Percentiles rank a stretch among this genome's conserved stretches.
Evolutionary conservation across 2,113 vertebrate genomes (phyloP).

Genomic region (Nematolebias whitei): DNA sequence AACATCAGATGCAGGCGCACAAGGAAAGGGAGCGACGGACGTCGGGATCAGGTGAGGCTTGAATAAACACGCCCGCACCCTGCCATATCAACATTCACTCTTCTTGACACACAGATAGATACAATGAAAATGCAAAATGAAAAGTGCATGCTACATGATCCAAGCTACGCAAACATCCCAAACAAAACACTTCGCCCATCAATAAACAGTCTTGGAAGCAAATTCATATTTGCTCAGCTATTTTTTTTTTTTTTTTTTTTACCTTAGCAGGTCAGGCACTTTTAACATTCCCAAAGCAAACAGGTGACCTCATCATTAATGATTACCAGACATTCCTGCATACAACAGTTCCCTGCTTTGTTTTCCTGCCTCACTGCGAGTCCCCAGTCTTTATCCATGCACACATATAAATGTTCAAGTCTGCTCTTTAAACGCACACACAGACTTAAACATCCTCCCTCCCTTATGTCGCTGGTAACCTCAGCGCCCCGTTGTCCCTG

Average conservation of each 20-base stretch:
- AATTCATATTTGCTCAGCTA: slow-evolving; percentile 36
- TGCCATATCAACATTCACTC: slow-evolving; percentile 25
- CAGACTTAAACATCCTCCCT: slow-evolving; percentile 68
- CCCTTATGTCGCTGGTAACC: slow-evolving; percentile 56
- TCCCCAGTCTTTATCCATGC: slow-evolving; percentile 58
- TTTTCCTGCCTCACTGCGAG: slow-evolving; percentile 29
- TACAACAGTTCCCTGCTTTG: slow-evolving; percentile 32
- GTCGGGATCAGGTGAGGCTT: slow-evolving; percentile 83
- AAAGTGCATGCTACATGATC: slow-evolving; percentile 11
- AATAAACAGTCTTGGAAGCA: not conserved
- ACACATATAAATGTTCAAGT: slow-evolving; percentile 71
- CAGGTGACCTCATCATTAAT: slow-evolving; percentile 30
- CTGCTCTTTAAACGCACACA: slow-evolving; percentile 54
- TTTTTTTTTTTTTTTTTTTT: slow-evolving; percentile 10
- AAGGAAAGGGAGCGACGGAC: slow-evolving; percentile 93
- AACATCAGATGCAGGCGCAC: slow-evolving; percentile 87
- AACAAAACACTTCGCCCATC: slow-evolving; percentile 18
- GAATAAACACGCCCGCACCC: slow-evolving; percentile 47
- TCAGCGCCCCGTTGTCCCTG: slow-evolving; percentile 53
- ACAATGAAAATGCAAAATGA: slow-evolving; percentile 3
- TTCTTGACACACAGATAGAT: not conserved
- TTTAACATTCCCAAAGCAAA: slow-evolving; percentile 41
- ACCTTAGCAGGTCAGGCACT: slow-evolving; percentile 28
- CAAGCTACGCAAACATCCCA: slow-evolving; percentile 25
- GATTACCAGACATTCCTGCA: slow-evolving; percentile 35